A percentile compares a stretch with the other conserved stretches of the same genome.
These are phyloP conservation scores for Leptestheria dahalacensis DNA, from an alignment of 1,140 invertebrate species.

Conservation along the genomic window DNA sequence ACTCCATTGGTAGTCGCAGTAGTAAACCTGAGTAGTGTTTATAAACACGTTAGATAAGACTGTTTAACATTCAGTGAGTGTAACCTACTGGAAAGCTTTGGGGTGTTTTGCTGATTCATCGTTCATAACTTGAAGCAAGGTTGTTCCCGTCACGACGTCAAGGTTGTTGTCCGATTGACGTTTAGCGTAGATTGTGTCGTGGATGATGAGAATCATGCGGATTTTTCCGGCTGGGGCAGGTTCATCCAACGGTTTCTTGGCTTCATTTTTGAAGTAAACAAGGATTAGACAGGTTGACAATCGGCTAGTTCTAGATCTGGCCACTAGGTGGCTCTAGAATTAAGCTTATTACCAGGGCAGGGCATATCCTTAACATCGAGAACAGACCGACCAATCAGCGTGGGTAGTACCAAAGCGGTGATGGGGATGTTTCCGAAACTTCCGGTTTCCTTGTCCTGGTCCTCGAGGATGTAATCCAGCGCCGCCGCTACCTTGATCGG, in stretches of 20 bases:
- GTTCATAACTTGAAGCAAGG: conserved; percentile 13
- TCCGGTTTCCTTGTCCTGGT: conserved; percentile 15
- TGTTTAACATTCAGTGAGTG: not conserved
- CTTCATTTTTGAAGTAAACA: not conserved
- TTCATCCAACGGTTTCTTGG: not conserved
- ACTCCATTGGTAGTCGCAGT: conserved; percentile 8
- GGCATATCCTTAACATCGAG: not conserved
- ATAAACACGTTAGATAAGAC: not conserved
- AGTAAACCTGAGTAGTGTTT: conserved; percentile 6
- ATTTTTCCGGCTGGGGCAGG: conserved; percentile 1
- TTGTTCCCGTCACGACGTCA: not conserved
- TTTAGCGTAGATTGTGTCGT: conserved; percentile 15
- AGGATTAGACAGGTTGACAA: not conserved
- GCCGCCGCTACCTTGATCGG: conserved; percentile 13
- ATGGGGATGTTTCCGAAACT: conserved; percentile 13
- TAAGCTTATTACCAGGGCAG: conserved; percentile 10
- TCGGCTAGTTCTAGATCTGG: not conserved
- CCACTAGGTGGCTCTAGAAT: not conserved
- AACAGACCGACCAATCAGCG: conserved; percentile 10
- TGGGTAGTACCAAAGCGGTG: conserved; percentile 10
- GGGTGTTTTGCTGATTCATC: conserved; percentile 16
- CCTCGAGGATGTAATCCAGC: conserved; percentile 10
- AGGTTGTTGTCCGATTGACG: conserved; percentile 7
- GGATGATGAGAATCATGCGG: not conserved
- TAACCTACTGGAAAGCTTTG: conserved; percentile 14